A percentile compares a stretch with the other conserved stretches of the same genome.
These are phyloP conservation scores for Cassiopea xamachana DNA, from an alignment of 30 jellyfish, hydroid and myxozoan species.

Conservation along the genomic window DNA sequence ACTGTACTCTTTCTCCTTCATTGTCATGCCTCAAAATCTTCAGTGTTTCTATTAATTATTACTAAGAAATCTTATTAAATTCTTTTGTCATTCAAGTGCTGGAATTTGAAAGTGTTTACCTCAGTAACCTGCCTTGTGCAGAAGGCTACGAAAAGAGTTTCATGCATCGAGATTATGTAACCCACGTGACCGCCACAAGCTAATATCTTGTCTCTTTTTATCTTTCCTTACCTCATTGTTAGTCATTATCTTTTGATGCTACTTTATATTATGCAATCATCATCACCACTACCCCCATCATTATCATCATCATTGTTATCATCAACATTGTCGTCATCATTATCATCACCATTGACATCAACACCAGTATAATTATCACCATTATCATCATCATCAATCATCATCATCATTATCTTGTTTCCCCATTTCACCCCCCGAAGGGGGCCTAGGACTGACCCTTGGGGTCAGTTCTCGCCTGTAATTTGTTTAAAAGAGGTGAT, in stretches of 20 bases:
- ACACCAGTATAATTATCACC: neutral
- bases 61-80: neutral
- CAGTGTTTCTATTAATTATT: neutral
- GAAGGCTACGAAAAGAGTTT: constrained; percentile 94
- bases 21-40: neutral
- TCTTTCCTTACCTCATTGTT: no score
- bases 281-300: no score
- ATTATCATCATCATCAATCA: neutral
- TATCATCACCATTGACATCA: neutral
- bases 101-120: constrained; percentile 85
- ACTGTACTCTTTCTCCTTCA: no score
- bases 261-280: no score
- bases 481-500: neutral
- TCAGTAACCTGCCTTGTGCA: constrained; percentile 86
- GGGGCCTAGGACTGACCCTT: neutral
- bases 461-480: neutral
- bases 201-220: neutral
- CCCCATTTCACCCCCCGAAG: neutral
- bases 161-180: constrained; percentile 93
- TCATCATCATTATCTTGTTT: neutral
- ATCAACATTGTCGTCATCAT: neutral
- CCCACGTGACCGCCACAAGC: constrained; percentile 90
- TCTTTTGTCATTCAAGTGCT: constrained; percentile 29
- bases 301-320: no score
- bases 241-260: neutral